Conservation (phyloP, 2,113 vertebrate genomes). For the Zosterops japonicus region DNA sequence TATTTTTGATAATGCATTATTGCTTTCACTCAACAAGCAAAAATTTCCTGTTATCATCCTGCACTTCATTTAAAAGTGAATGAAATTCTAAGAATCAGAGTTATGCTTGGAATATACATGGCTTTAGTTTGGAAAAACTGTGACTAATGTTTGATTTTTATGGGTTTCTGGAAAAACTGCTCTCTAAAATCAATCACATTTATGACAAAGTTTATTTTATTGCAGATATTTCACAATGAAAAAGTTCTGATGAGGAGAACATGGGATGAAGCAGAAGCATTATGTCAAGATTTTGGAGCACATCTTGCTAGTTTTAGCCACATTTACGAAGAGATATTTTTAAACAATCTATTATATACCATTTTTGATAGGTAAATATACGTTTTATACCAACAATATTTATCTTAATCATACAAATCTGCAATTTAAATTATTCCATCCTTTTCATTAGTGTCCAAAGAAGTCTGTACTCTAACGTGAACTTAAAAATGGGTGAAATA, state of each 20-base stretch:
- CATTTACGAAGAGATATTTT: constrained; percentile 87
- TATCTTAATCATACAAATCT: neutral
- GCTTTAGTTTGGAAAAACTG: neutral
- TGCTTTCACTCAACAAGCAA: neutral
- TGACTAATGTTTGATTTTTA: neutral
- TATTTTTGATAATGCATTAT: neutral
- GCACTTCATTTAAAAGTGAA: neutral
- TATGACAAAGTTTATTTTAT: neutral
- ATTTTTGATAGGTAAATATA: constrained; percentile 89
- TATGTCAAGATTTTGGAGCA: constrained; percentile 90
- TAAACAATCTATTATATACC: constrained; percentile 82
- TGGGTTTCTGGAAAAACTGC: neutral
- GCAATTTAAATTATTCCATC: neutral
- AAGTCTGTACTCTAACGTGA: neutral
- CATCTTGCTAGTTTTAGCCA: constrained; percentile 91
- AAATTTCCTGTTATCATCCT: neutral
- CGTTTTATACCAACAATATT: neutral
- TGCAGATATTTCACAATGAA: constrained; percentile 92
- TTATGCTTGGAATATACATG: neutral
- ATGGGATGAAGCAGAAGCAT: constrained; percentile 89
- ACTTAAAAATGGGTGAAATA: neutral
- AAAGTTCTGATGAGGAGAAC: constrained; percentile 91
- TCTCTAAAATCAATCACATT: neutral
- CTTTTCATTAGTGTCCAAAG: neutral
- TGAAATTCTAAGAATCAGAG: neutral